Evolutionary conservation across 2,113 vertebrate genomes (phyloP).

Genomic region (Scytalopus superciliaris): DNA sequence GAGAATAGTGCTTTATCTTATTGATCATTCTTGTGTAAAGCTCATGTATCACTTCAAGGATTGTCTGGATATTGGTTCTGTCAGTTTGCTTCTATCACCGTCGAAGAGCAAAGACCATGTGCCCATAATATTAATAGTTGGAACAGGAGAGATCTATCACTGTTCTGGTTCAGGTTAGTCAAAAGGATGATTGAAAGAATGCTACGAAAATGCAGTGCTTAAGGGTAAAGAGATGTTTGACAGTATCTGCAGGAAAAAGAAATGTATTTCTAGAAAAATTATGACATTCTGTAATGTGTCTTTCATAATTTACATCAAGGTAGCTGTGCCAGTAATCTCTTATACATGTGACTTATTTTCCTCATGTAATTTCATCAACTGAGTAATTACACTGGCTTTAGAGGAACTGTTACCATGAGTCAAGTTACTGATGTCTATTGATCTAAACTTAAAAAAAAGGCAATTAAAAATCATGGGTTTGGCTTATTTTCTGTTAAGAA

Average conservation of each 20-base stretch:
- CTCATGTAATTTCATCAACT: not conserved
- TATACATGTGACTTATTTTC: not conserved
- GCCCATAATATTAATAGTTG: not conserved
- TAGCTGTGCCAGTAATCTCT: not conserved
- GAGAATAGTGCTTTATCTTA: conserved; percentile 2
- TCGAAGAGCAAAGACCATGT: not conserved
- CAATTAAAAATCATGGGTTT: not conserved
- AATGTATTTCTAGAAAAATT: not conserved
- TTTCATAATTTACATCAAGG: not conserved
- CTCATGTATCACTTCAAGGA: conserved; percentile 41
- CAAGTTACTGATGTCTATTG: not conserved
- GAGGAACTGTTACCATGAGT: not conserved
- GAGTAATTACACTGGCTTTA: not conserved
- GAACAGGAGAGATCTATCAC: not conserved
- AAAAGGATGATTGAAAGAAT: conserved; percentile 27
- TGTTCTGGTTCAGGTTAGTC: conserved; percentile 1
- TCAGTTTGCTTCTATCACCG: not conserved
- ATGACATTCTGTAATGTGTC: not conserved
- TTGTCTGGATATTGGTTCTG: conserved; percentile 40
- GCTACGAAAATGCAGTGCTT: not conserved
- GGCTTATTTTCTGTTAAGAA: not conserved
- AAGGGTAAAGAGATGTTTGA: conserved; percentile 20
- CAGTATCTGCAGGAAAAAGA: not conserved
- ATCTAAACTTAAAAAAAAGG: not conserved
- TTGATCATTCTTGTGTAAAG: conserved; percentile 52